Percentiles rank a stretch among this genome's conserved stretches.
Evolutionary conservation across 2,888 invertebrate species (phyloP).

Genomic region (Xestia c-nigrum): DNA sequence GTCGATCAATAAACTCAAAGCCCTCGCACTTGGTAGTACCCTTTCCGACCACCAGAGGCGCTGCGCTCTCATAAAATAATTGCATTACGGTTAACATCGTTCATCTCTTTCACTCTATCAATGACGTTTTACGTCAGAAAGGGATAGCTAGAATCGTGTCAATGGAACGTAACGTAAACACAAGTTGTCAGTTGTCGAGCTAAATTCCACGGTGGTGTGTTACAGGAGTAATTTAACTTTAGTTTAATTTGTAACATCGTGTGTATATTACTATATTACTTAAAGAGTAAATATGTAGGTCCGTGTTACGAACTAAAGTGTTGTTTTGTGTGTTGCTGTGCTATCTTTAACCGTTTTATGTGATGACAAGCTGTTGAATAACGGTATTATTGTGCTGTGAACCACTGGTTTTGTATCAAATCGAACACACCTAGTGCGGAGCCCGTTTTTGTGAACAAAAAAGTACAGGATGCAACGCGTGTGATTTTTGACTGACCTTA

Average conservation of each 20-base stretch:
- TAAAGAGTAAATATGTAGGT: slow-evolving; percentile 62
- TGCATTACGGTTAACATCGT: slow-evolving; percentile 66
- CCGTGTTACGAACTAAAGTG: slow-evolving; percentile 50
- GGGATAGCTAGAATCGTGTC: slow-evolving; percentile 72
- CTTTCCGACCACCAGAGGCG: slow-evolving; percentile 53
- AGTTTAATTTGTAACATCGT: slow-evolving; percentile 56
- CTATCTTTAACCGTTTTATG: slow-evolving; percentile 62
- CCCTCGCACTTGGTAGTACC: slow-evolving; percentile 60
- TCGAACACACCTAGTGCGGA: slow-evolving; percentile 81
- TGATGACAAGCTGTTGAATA: slow-evolving; percentile 77
- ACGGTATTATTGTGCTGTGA: slow-evolving; percentile 79
- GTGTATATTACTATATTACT: slow-evolving; percentile 51
- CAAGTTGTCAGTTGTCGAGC: slow-evolving; percentile 81
- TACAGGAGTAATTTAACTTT: slow-evolving; percentile 55
- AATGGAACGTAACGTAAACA: slow-evolving; percentile 85
- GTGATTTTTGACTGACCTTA: slow-evolving; percentile 73
- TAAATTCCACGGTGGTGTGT: slow-evolving; percentile 80
- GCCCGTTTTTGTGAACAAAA: slow-evolving; percentile 77
- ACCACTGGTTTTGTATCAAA: slow-evolving; percentile 75
- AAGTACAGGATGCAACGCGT: slow-evolving; percentile 81
- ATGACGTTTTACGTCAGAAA: slow-evolving; percentile 56
- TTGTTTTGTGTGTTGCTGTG: slow-evolving; percentile 59
- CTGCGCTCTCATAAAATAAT: slow-evolving; percentile 54
- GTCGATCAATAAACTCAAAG: slow-evolving; percentile 62
- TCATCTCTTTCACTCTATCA: slow-evolving; percentile 64